Conservation (phyloP, 2,888 invertebrate species). For the Amphimallon solstitiale region DNA sequence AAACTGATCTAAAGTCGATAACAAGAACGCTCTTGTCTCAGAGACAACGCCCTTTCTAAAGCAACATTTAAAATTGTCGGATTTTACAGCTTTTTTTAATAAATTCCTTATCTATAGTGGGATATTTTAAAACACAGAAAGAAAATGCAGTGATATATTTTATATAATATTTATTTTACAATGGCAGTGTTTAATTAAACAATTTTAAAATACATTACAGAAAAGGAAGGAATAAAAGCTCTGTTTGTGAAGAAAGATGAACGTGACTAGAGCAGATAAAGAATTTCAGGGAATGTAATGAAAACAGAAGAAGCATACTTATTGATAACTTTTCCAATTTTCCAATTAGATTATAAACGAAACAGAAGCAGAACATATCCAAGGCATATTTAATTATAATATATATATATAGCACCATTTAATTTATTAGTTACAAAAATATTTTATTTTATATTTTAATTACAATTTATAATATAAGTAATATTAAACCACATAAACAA, state of each 20-base stretch:
- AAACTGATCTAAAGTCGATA: too few species aligned
- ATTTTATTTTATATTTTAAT: slow-evolving; percentile 47
- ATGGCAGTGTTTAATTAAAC: slow-evolving; percentile 58
- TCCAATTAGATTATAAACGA: slow-evolving; percentile 10
- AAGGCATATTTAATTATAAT: slow-evolving; percentile 38
- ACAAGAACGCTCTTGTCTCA: too few species aligned
- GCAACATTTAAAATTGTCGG: too few species aligned
- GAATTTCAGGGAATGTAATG: slow-evolving; percentile 42
- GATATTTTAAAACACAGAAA: slow-evolving; percentile 8
- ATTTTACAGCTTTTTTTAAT: too few species aligned
- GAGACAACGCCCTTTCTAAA: too few species aligned
- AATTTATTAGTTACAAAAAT: slow-evolving; percentile 56
- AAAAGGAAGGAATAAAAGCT: slow-evolving; percentile 29
- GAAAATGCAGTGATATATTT: slow-evolving; percentile 26
- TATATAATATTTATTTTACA: slow-evolving; percentile 57
- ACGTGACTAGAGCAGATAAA: slow-evolving; percentile 52
- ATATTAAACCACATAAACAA: slow-evolving; percentile 46
- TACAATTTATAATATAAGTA: slow-evolving; percentile 45
- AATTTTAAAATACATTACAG: slow-evolving; percentile 34
- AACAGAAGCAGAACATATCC: slow-evolving; percentile 26
- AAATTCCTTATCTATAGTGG: too few species aligned
- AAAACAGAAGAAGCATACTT: slow-evolving; percentile 1
- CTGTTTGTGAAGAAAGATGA: slow-evolving; percentile 31
- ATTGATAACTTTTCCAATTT: slow-evolving; percentile 17
- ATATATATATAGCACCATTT: slow-evolving; percentile 53